Base-by-base conservation (phyloP, 2,113 vertebrate species). In the Colistium nudipinnis region DNA sequence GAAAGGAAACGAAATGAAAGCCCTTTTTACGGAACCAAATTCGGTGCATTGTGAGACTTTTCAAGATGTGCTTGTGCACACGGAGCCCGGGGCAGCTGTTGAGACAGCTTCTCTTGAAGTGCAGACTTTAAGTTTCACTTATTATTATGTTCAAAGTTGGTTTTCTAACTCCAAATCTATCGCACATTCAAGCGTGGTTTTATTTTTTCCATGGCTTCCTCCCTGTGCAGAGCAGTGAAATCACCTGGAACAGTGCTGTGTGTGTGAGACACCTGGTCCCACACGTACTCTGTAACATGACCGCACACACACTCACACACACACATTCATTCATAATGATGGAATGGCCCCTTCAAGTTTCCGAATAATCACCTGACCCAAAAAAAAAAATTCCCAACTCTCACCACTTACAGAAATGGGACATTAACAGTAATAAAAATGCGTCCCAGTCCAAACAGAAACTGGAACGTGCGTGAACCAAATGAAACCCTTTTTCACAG, bases 361-460 rank as follows among this genome's bases (percentile, higher is more conserved):
- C 22, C 6, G 0, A 7, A 48, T 13, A 10, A 14, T 48, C 48
- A 4, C 10, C 28, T 38, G 6, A 28, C 47, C 10, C 19, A 13
- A 20, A n/a, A 39, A 43, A 35, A 49, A 73, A 48, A 73, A 60
- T 63, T 22, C 1, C 48, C 72, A 49, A 47, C 30, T 16, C 25
- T 5, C n/a, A 3, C 11, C 24, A 16, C 10, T 24, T 11, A 8
- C 30, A 25, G 12, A 19, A 30, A 38, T 56, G 13, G 62, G 49
- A 39, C 22, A 51, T 55, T 45, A 27, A 51, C 33, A 2, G 33
- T n/a, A 8, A 48, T 7, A 8, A 60, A n/a, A 51, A 67, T 2
- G 19, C 4, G 33, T 22, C 2, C 20, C 12, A 31, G 45, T 16
- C 45, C 51, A 35, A 65, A 71, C 54, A 31, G 55, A 74, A 59